phyloP scores from a whole-genome alignment of 2,888 invertebrate genomes.

The Caenorhabditis parvicauda region DNA sequence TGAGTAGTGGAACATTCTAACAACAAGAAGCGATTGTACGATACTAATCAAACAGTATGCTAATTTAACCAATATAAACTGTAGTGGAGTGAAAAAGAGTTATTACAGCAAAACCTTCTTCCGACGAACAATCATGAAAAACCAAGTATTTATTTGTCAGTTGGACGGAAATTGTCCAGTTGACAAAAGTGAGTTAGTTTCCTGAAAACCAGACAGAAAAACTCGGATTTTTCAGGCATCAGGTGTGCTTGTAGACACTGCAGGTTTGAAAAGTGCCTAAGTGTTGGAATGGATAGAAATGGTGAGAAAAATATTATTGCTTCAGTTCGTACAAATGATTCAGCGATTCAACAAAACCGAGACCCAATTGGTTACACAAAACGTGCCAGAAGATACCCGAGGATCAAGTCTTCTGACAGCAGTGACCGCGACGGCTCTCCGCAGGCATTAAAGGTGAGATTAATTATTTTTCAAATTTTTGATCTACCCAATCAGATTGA shows the following conservation, averaged over 20 bases:
- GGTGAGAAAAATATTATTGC: no score
- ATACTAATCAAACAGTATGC: no score
- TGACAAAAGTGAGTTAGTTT: constrained; percentile 38
- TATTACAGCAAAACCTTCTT: constrained; percentile 57
- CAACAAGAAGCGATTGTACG: no score
- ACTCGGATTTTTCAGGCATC: constrained; percentile 45
- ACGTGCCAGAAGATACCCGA: constrained; percentile 53
- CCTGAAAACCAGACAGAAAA: background rate
- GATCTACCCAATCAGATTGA: no score
- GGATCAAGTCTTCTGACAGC: constrained; percentile 17
- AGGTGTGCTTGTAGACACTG: constrained; percentile 61
- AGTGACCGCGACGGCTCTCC: constrained; percentile 18
- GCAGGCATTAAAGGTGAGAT: constrained; percentile 7
- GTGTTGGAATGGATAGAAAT: constrained; percentile 49
- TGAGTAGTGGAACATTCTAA: no score
- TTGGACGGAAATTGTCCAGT: constrained; percentile 48
- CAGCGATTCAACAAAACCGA: constrained; percentile 59
- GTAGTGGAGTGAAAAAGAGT: background rate
- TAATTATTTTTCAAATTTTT: no score
- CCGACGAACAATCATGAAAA: constrained; percentile 61
- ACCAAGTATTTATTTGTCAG: constrained; percentile 59
- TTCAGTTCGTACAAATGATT: no score
- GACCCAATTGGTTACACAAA: constrained; percentile 62
- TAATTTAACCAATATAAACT: no score
- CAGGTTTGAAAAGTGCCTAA: constrained; percentile 49